Percentiles rank a stretch among this genome's conserved stretches.
phyloP scores from a whole-genome alignment of 1,140 invertebrate genomes.

The Conus betulinus region DNA sequence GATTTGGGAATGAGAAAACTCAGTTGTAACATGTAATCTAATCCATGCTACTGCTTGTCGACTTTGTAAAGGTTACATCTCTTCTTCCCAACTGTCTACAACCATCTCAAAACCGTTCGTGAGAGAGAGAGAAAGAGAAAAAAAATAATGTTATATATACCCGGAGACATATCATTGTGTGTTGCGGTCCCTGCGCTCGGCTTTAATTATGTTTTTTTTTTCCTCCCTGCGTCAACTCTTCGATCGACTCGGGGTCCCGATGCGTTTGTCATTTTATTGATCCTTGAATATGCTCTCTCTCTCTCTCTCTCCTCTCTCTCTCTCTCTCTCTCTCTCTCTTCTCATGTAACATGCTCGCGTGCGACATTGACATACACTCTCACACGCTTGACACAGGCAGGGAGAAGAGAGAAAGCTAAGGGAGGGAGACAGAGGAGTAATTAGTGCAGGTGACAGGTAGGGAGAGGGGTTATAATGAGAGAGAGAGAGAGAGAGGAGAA shows the following conservation, averaged over 20 bases:
- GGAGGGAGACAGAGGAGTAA: neutral
- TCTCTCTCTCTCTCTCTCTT: neutral
- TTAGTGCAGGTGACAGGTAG: neutral
- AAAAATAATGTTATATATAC: too few relatives aligned
- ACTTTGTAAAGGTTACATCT: too few relatives aligned
- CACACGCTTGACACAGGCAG: neutral
- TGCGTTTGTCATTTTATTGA: conserved; percentile 5
- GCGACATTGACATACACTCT: neutral
- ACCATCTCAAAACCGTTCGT: too few relatives aligned
- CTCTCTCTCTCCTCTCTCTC: neutral
- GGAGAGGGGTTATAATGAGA: neutral
- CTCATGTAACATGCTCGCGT: neutral
- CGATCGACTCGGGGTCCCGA: neutral
- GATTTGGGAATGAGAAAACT: neutral
- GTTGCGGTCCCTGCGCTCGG: neutral
- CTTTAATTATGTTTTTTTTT: neutral
- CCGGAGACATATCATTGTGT: neutral
- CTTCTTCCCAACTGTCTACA: too few relatives aligned
- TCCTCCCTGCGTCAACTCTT: neutral
- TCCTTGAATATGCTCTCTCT: neutral
- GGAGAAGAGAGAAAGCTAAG: neutral
- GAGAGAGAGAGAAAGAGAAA: too few relatives aligned
- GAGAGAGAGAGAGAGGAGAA: neutral
- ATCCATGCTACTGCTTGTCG: too few relatives aligned
- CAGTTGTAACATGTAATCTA: too few relatives aligned